Evolutionary conservation across 2,797 vertebrate species (phyloP), one percentile per base, ranked within the genome.

Genomic region (Lutjanus argentimaculatus): DNA sequence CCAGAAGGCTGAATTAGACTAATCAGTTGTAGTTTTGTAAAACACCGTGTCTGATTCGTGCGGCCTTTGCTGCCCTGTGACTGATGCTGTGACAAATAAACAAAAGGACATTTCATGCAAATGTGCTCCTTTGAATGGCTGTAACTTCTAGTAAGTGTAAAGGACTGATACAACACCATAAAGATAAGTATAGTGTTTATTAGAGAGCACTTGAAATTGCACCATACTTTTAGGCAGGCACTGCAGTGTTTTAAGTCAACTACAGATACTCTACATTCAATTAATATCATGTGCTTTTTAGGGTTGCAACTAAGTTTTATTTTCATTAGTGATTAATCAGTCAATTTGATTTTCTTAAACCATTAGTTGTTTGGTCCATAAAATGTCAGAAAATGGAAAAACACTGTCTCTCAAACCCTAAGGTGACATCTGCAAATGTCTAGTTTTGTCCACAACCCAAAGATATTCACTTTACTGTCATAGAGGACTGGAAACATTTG

Each of bases 1-100:
- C 48, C 61, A 58, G 68, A 82, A 75, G 66, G 67, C 66, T 63
- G 68, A 85, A 78, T 75, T 49, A 14, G 64, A 82, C 53, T 5
- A 45, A 79, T 79, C 77, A 30, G 49, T 15, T 46, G 48, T 67
- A 48, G 46, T 30, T 72, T 19, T 48, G 25, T 57, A 55, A 66
- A 63, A 52, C 8, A 1, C 40, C 1, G 14, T n/a, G n/a, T 36
- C 22, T 72, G 64, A 67, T 56, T 59, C 15, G 21, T 49, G 36
- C 55, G 56, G 61, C 79, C 69, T 77, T 65, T 30, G n/a, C 56
- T 61, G 59, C 14, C 12, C 30, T 30, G 22, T 40, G 63, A 67
- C 57, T 40, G 77, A 56, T 7, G 30, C 21, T n/a, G 49, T 55
- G 66, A 45, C 25, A 17, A 61, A 77, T 63, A n/a, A n/a, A 15